phyloP scores from a whole-genome alignment of 2,797 vertebrate species.

The Phalloptychus januarius region DNA sequence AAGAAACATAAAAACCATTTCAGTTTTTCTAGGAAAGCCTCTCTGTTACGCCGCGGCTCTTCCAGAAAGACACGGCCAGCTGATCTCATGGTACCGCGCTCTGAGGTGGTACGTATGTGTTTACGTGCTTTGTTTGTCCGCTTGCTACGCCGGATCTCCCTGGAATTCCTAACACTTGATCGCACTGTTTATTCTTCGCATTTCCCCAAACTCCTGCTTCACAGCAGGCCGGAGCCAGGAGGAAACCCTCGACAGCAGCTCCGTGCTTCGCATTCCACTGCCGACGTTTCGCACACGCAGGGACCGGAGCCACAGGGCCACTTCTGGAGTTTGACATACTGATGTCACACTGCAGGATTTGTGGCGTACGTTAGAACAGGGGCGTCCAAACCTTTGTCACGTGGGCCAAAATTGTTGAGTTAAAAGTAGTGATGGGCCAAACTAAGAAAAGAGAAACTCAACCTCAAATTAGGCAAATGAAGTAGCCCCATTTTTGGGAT shows the following conservation, averaged over 20 bases:
- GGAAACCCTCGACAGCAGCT: constrained; percentile 19
- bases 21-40: constrained; percentile 50
- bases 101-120: constrained; percentile 7
- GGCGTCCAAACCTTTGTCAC: too few species aligned
- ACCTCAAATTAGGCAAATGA: too few species aligned
- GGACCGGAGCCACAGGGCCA: constrained; percentile 1
- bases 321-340: background rate
- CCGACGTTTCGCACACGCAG: background rate
- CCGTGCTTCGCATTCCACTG: constrained; percentile 18
- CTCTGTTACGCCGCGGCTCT: constrained; percentile 16
- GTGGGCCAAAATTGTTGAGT: too few species aligned
- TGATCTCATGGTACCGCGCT: constrained; percentile 10
- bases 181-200: constrained; percentile 35
- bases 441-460: too few species aligned
- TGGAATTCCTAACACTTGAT: constrained; percentile 51
- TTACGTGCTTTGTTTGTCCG: constrained; percentile 5
- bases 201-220: constrained; percentile 30
- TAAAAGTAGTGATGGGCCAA: too few species aligned
- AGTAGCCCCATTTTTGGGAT: too few species aligned
- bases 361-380: too few species aligned
- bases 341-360: too few species aligned
- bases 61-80: constrained; percentile 14
- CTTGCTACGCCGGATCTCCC: constrained; percentile 26
- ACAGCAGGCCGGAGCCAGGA: constrained; percentile 24
- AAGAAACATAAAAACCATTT: constrained; percentile 17